Evolutionary conservation across 2,113 vertebrate genomes (phyloP), one percentile per base, ranked within the genome.

Genomic region (Lagopus muta): DNA sequence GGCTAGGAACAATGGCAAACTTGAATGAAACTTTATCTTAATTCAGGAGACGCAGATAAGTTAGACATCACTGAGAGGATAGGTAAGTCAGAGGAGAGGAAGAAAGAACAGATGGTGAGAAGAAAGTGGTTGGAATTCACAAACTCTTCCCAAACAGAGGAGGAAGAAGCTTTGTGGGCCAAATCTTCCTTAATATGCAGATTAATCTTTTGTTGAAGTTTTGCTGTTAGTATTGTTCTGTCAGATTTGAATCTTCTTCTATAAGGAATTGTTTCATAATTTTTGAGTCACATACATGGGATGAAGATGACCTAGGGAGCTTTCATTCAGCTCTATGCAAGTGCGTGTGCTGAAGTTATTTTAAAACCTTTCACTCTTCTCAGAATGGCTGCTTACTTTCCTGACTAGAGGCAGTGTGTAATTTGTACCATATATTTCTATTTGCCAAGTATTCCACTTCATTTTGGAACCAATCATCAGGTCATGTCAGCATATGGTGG

Each of bases 381-480:
- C 65, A 69, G 94, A 95, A 92, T 66, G 76, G 84, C 93, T 88
- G 47, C 81, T 72, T 91, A 30, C 76, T 86, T 92, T 95, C 62
- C 77, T 96, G 88, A 94, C 90, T 95, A 86, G 85, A 93, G 65
- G 90, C 93, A 88, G 69, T 88, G 76, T 91, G 83, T 95, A 95
- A 96, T 94, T 97, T 95, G 86, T 92, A 90, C 90, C 88, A 91
- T 97, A 88, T 94, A 96, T 95, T 97, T 92, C 88, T 95, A 93
- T 95, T 96, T 97, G 96, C 93, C 93, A 95, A 94, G 85, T 94
- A 94, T 95, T 95, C 79, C 61, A 90, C 91, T 94, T 96, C 80
- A 93, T 95, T 97, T 96, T 96, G 95, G 96, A 96, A 96, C 93
- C 94, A 95, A 93, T 97, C 94, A 94, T 95, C 91, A 90, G 94